phyloP scores from a whole-genome alignment of 1,140 invertebrate genomes.

The Caligus rogercresseyi region DNA sequence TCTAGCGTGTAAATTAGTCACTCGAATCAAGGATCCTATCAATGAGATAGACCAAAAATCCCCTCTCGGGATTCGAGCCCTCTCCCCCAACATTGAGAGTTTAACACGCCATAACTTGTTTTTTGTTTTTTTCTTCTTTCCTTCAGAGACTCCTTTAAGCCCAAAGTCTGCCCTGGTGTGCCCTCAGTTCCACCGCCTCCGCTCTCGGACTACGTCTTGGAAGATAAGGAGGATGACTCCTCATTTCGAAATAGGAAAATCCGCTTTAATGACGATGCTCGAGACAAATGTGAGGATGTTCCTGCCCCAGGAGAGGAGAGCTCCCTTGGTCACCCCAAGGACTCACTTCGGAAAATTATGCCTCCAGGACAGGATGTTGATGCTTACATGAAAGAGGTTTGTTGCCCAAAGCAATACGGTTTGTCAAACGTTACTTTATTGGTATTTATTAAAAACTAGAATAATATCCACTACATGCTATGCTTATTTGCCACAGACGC shows the following conservation, averaged over 20 bases:
- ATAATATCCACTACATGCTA: too few species aligned
- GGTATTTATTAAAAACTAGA: too few species aligned
- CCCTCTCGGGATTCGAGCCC: too few species aligned
- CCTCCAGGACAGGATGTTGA: slow-evolving; percentile 77
- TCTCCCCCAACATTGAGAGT: slow-evolving; percentile 27
- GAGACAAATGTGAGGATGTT: slow-evolving; percentile 32
- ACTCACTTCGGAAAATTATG: slow-evolving; percentile 63
- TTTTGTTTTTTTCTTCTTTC: slow-evolving; percentile 16
- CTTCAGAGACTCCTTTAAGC: slow-evolving; percentile 23
- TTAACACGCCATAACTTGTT: slow-evolving; percentile 23
- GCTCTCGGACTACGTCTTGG: slow-evolving; percentile 27
- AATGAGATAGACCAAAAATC: too few species aligned
- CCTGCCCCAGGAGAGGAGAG: slow-evolving; percentile 22
- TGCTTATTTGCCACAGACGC: too few species aligned
- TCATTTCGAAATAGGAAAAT: slow-evolving; percentile 28
- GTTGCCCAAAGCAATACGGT: too few species aligned
- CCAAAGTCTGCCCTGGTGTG: slow-evolving; percentile 58
- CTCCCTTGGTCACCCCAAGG: slow-evolving; percentile 36
- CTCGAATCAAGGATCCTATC: too few species aligned
- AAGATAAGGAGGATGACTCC: slow-evolving; percentile 19
- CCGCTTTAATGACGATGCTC: slow-evolving; percentile 44
- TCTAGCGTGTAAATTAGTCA: too few species aligned
- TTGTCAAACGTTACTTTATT: too few species aligned
- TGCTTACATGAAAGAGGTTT: slow-evolving; percentile 62
- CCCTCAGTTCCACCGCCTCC: slow-evolving; percentile 58